phyloP scores from a whole-genome alignment of 2,797 vertebrate genomes.

The Cyprinella venusta region DNA sequence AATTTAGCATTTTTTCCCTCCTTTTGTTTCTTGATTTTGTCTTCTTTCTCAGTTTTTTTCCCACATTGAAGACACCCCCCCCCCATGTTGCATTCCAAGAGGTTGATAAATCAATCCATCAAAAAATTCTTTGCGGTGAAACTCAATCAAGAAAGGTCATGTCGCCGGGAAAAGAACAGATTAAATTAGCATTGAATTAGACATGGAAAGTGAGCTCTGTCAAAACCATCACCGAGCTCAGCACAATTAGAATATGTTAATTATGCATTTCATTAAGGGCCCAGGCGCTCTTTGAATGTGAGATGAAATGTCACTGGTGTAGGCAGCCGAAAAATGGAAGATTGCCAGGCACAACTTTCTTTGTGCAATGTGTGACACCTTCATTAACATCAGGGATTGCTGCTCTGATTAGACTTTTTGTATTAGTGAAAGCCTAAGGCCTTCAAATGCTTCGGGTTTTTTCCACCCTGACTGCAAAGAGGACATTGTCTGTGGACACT shows the following conservation, averaged over 20 bases:
- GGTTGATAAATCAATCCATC: constrained; percentile 99
- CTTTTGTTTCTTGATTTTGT: constrained; percentile 59
- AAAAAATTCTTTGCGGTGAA: constrained; percentile 99
- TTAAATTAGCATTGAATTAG: constrained; percentile 99
- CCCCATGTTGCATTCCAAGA: constrained; percentile 91
- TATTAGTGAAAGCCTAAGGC: constrained; percentile 94
- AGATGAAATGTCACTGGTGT: constrained; percentile 99
- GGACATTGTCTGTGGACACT: constrained; percentile 62
- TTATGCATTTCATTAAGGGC: constrained; percentile 99
- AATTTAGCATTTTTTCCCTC: constrained; percentile 66
- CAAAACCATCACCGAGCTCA: constrained; percentile 99
- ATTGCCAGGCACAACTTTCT: constrained; percentile 99
- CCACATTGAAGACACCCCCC: not conserved
- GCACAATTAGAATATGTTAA: constrained; percentile 99
- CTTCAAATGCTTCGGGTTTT: constrained; percentile 76
- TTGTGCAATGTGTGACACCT: constrained; percentile 99
- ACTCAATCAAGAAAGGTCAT: constrained; percentile 99
- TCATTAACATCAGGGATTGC: constrained; percentile 99
- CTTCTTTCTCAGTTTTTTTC: constrained; percentile 49
- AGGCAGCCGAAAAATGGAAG: constrained; percentile 99
- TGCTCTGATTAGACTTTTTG: constrained; percentile 99
- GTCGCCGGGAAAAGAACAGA: constrained; percentile 99
- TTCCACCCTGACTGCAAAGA: constrained; percentile 48
- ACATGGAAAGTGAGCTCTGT: constrained; percentile 99
- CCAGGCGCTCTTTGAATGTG: constrained; percentile 98